These are phyloP conservation scores for zebrafish (Danio rerio) DNA, from an alignment of 2,113 vertebrate genomes.

Conservation along the genomic window DNA sequence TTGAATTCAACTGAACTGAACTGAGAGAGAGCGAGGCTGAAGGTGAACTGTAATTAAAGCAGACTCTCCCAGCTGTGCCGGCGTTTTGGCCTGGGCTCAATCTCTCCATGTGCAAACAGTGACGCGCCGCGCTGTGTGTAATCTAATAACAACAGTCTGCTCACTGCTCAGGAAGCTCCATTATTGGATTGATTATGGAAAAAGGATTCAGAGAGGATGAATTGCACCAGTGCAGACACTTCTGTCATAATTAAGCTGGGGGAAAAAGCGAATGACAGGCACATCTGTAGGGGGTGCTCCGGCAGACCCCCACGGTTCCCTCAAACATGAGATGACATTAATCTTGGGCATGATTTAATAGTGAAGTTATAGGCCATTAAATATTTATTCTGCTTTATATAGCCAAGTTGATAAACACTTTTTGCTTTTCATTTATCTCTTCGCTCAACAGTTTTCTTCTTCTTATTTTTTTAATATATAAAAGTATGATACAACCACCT, in stretches of 20 bases:
- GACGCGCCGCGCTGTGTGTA: slow-evolving; percentile 34
- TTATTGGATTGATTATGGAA: slow-evolving; percentile 41
- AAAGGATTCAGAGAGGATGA: slow-evolving; percentile 39
- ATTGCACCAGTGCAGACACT: slow-evolving; percentile 18
- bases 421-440: no score
- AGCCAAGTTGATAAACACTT: background rate
- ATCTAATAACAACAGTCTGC: slow-evolving; percentile 50
- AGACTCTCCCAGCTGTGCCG: slow-evolving; percentile 48
- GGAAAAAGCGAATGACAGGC: background rate
- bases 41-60: slow-evolving; percentile 50
- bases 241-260: slow-evolving; percentile 43
- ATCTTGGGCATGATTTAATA: background rate
- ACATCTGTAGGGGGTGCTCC: background rate
- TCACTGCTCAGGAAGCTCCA: slow-evolving; percentile 29
- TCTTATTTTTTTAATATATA: no score
- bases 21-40: no score
- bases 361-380: background rate
- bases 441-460: no score
- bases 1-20: no score
- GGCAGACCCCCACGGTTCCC: background rate
- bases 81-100: background rate
- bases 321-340: background rate
- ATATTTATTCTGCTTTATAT: background rate
- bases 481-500: no score
- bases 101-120: slow-evolving; percentile 28